Conservation (phyloP, 2,113 vertebrate genomes). For the Pedionomus torquatus region DNA sequence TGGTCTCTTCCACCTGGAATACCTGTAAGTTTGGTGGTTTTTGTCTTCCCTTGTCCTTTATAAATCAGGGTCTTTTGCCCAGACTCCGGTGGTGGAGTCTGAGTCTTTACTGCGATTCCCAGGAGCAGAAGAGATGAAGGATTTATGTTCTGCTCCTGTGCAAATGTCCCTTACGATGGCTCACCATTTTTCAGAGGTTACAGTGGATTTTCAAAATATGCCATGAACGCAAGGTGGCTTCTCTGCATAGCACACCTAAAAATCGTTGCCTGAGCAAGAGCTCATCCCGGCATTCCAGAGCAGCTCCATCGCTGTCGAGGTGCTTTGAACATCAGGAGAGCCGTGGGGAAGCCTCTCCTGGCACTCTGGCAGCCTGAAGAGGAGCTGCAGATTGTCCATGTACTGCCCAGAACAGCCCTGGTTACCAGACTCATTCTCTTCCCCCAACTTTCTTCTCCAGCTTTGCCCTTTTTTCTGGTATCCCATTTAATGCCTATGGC, state of each 20-base stretch:
- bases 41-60: neutral
- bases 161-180: neutral
- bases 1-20: conserved; percentile 95
- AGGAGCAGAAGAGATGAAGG: neutral
- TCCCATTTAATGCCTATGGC: neutral
- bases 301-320: neutral
- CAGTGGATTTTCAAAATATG: neutral
- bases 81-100: neutral
- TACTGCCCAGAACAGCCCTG: neutral
- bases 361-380: neutral
- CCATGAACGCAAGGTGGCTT: neutral
- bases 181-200: neutral
- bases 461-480: neutral
- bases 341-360: neutral
- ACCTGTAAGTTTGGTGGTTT: conserved; percentile 88
- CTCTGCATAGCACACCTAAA: neutral
- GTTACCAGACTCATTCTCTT: neutral
- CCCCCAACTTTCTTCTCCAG: neutral
- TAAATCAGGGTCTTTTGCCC: neutral
- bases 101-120: neutral
- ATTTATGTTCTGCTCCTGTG: neutral
- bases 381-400: neutral
- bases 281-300: conserved; percentile 36
- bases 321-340: conserved; percentile 22
- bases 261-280: conserved; percentile 28